These are phyloP conservation scores for Spatula versicolor DNA, from an alignment of 2,797 vertebrate genomes.

Conservation along the genomic window DNA sequence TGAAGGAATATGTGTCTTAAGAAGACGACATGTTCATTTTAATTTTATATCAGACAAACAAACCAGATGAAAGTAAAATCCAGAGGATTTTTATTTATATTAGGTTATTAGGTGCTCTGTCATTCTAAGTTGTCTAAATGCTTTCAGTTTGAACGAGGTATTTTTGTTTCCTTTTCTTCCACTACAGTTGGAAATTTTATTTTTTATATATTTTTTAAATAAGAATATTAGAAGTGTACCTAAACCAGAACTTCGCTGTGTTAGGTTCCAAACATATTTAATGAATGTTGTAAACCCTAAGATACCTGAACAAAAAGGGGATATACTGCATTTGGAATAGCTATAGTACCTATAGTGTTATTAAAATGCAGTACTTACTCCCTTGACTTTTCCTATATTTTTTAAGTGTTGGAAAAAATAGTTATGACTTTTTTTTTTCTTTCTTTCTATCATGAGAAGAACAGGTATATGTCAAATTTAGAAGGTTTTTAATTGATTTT, in stretches of 20 bases:
- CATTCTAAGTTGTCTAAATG: not conserved
- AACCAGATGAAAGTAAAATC: not conserved
- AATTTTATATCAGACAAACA: not conserved
- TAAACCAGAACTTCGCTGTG: not conserved
- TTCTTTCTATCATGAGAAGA: not conserved
- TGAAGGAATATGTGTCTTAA: not conserved
- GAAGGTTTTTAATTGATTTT: too few relatives aligned
- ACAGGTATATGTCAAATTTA: too few relatives aligned
- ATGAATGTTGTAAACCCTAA: not conserved
- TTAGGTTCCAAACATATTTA: not conserved
- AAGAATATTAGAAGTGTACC: not conserved
- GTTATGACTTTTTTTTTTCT: not conserved
- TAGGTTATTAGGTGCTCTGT: not conserved
- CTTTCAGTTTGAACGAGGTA: not conserved
- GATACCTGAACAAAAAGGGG: not conserved
- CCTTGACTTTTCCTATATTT: not conserved
- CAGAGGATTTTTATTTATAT: not conserved
- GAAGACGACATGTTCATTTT: not conserved
- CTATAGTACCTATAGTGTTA: not conserved
- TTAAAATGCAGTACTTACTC: not conserved
- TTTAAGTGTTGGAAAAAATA: not conserved
- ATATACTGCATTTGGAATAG: fast-evolving
- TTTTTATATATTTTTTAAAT: not conserved
- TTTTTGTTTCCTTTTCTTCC: not conserved
- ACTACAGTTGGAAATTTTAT: not conserved